A percentile compares a stretch with the other conserved stretches of the same genome.
These are phyloP conservation scores for Oopsacas minuta DNA, from an alignment of 37 sponge, comb jelly and placozoan species.

Conservation along the genomic window DNA sequence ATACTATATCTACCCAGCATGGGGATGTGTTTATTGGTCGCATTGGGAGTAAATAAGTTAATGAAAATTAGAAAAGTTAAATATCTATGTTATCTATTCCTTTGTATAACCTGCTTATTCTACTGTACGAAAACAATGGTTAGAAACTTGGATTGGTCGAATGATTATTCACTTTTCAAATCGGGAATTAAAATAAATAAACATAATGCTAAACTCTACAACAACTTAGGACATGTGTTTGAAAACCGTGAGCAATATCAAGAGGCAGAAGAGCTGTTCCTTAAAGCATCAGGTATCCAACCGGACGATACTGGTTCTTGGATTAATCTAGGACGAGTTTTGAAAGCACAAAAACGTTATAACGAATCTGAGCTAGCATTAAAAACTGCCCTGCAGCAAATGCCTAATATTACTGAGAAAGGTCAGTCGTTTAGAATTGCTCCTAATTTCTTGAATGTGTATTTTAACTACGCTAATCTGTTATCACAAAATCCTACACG, in stretches of 20 bases:
- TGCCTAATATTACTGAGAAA: constrained; percentile 46
- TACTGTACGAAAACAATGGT: constrained; percentile 31
- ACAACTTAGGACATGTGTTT: constrained; percentile 63
- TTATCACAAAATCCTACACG: constrained; percentile 29
- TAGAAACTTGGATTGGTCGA: constrained; percentile 54
- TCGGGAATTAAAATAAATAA: constrained; percentile 51
- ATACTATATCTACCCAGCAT: constrained; percentile 80
- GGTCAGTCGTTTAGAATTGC: constrained; percentile 53
- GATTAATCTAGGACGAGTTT: constrained; percentile 58
- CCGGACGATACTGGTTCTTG: constrained; percentile 67
- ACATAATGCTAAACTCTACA: constrained; percentile 57
- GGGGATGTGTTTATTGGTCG: constrained; percentile 34
- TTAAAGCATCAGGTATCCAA: constrained; percentile 41
- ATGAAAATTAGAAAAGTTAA: neutral
- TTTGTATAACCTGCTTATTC: constrained; percentile 9
- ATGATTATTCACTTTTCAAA: constrained; percentile 46
- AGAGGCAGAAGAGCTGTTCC: constrained; percentile 54
- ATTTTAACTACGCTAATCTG: constrained; percentile 73
- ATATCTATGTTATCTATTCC: neutral
- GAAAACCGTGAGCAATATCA: constrained; percentile 27
- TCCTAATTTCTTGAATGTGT: constrained; percentile 64
- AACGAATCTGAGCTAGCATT: constrained; percentile 48
- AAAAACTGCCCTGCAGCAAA: constrained; percentile 39
- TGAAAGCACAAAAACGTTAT: constrained; percentile 40
- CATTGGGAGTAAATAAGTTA: constrained; percentile 21